Base-by-base conservation (phyloP, 2,113 vertebrate species). In the Apeltes quadracus region DNA sequence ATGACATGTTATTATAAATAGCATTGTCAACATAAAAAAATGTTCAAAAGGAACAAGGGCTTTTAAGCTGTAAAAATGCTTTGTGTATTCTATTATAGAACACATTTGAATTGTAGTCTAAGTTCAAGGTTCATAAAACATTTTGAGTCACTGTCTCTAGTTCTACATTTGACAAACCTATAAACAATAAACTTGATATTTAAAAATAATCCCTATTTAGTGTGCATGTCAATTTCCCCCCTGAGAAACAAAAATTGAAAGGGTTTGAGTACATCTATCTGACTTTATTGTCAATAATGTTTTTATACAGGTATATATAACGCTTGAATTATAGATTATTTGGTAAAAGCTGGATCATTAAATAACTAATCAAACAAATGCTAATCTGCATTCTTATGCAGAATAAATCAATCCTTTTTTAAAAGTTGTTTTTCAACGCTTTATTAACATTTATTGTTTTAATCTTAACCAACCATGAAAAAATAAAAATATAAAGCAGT, bases 161-260 rank as follows among this genome's bases (percentile, higher is more conserved):
- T 36, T 65, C 41, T 84, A n/a, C 50, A 85, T 43, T 63, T 23
- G 54, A 14, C 5, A 67, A 68, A 72, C 48, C 25, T 6, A 20
- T 61, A 53, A 53, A 53, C 1, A 88, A 85, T 87, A 88, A 88
- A 87, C 25, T 23, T 56, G 36, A 65, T 43, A 64, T 58, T 11
- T 50, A 50, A 16, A 29, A 18, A 5, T 12, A 51, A 59, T 23
- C 7, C 12, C 39, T 23, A 39, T 39, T 61, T 13, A 61, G 57
- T 44, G 48, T 73, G 29, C 11, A 43, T 34, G 23, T 62, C 62
- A 29, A 67, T 12, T 72, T 63, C 0, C 1, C 36, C 36, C 3
- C 20, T 29, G 11, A 29, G 8, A 44, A 65, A 56, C 4, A 13
- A 41, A 10, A 39, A 13, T 22, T 29, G 25, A 34, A 23, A 53